Percentiles rank a stretch among this genome's conserved stretches.
phyloP scores from a whole-genome alignment of 2,888 invertebrate species.

The Noctua janthe region DNA sequence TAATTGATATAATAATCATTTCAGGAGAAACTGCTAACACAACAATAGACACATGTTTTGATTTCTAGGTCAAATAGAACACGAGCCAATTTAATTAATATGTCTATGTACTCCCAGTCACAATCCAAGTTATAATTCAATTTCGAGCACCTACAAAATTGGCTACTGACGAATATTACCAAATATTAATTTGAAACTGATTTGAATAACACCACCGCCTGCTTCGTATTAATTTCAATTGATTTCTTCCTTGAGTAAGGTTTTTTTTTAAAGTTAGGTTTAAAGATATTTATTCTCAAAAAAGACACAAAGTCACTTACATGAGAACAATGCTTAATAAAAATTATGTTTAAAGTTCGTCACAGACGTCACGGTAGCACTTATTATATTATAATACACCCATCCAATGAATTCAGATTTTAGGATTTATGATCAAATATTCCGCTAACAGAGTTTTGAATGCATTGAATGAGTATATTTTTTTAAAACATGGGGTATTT shows the following conservation, averaged over 20 bases:
- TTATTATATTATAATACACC: too few species aligned
- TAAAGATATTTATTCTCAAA: too few species aligned
- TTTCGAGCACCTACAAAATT: slow-evolving; percentile 34
- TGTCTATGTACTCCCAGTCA: slow-evolving; percentile 12
- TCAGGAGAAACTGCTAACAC: not conserved
- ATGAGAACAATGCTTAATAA: too few species aligned
- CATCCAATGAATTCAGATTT: too few species aligned
- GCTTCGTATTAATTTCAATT: slow-evolving; percentile 27
- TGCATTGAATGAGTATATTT: too few species aligned
- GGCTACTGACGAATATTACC: slow-evolving; percentile 44
- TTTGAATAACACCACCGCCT: slow-evolving; percentile 41
- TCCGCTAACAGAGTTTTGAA: too few species aligned
- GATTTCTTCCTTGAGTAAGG: slow-evolving; percentile 14
- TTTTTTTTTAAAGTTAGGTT: not conserved
- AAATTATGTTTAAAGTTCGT: too few species aligned
- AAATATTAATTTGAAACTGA: slow-evolving; percentile 55
- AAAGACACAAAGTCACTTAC: too few species aligned
- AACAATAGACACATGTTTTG: slow-evolving; percentile 12
- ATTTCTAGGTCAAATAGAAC: slow-evolving; percentile 37
- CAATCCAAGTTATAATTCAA: slow-evolving; percentile 43
- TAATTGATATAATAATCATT: slow-evolving; percentile 20
- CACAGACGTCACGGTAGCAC: too few species aligned
- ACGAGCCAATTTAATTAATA: slow-evolving; percentile 53
- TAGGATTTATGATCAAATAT: too few species aligned
- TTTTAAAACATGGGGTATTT: too few species aligned